Percentiles rank a stretch among this genome's conserved stretches.
Evolutionary conservation across 2,888 invertebrate species (phyloP).

Genomic region (Pristionchus arcanus): DNA sequence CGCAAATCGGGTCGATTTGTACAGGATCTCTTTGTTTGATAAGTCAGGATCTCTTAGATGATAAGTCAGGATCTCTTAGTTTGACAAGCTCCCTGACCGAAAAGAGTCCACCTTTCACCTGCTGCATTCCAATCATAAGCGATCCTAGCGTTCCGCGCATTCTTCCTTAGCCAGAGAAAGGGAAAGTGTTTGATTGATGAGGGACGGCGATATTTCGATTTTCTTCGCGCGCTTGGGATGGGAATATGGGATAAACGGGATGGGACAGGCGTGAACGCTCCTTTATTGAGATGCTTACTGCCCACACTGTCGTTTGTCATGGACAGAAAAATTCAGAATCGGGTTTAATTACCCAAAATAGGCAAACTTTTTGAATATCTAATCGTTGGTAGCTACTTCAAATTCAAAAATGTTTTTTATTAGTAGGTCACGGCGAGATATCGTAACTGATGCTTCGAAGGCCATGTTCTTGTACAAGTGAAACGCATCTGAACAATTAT

Average conservation of each 20-base stretch:
- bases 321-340: no score
- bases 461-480: not conserved
- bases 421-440: not conserved
- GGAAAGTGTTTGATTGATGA: constrained; percentile 4
- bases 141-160: not conserved
- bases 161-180: not conserved
- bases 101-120: not conserved
- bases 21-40: not conserved
- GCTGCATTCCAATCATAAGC: constrained; percentile 32
- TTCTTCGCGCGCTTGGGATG: not conserved
- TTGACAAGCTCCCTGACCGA: no score
- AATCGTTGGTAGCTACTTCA: no score
- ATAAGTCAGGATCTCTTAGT: not conserved
- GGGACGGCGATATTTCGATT: constrained; percentile 2
- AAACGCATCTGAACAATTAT: not conserved
- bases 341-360: no score
- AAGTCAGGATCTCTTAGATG: no score
- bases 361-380: no score
- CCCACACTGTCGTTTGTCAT: no score
- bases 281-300: no score
- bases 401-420: no score
- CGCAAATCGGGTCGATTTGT: not conserved
- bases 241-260: not conserved
- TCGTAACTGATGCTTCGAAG: not conserved
- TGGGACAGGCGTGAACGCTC: constrained; percentile 7